A percentile compares a stretch with the other conserved stretches of the same genome.
Evolutionary conservation across 2,888 invertebrate species (phyloP).

Genomic region (Pristionchus japonicus): DNA sequence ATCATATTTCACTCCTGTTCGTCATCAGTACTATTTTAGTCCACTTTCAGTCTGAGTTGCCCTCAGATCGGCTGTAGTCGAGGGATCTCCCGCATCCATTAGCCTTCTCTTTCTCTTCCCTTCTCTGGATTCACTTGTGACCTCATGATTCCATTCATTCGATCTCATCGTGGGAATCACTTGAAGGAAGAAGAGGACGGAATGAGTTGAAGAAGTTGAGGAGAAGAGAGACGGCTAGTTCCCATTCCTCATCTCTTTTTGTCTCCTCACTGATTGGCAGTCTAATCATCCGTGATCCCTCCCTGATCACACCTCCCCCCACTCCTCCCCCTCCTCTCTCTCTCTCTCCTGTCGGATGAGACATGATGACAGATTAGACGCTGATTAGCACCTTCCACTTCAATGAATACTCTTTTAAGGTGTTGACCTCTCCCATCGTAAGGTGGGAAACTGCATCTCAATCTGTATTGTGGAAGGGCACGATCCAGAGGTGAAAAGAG

Average conservation of each 20-base stretch:
- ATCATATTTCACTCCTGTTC: slow-evolving; percentile 7
- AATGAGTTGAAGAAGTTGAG: neutral
- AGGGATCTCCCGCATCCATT: neutral
- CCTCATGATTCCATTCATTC: neutral
- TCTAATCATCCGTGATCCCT: neutral
- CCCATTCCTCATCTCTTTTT: neutral
- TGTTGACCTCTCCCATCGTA: slow-evolving; percentile 4
- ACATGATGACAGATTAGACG: neutral
- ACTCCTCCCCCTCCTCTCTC: no score
- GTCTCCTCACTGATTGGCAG: neutral
- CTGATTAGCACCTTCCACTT: neutral
- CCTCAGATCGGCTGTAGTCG: no score
- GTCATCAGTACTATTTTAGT: slow-evolving; percentile 31
- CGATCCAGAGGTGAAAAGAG: neutral
- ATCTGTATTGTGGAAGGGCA: slow-evolving; percentile 15
- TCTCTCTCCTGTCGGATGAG: neutral
- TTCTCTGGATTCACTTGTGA: neutral
- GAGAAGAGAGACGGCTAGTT: neutral
- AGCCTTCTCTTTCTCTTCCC: neutral
- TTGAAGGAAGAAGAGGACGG: slow-evolving; percentile 6
- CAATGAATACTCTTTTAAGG: neutral
- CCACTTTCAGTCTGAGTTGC: neutral
- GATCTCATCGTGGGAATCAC: slow-evolving; percentile 2
- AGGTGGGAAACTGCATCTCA: neutral
- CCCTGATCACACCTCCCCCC: no score